Evolutionary conservation across 2,797 vertebrate species (phyloP).

Genomic region (Yasuhikotakia modesta): DNA sequence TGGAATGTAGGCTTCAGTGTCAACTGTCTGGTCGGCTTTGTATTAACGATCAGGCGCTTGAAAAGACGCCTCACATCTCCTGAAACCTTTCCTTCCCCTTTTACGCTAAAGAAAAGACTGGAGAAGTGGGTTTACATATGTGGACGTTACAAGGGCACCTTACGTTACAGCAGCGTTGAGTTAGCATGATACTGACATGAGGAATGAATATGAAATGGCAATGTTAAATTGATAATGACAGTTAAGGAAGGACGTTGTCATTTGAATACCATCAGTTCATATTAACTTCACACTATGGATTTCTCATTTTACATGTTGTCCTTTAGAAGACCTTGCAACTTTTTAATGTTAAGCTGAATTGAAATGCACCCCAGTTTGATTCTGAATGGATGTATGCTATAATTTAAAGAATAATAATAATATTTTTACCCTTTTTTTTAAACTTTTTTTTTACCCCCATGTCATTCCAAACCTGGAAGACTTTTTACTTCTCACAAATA

Average conservation of each 20-base stretch:
- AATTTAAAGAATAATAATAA: too few species aligned
- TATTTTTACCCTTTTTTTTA: too few species aligned
- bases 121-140: not conserved
- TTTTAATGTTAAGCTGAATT: constrained; percentile 4
- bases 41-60: not conserved
- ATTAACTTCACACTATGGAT: not conserved
- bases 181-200: not conserved
- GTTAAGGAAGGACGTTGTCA: not conserved
- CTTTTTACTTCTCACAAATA: too few species aligned
- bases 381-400: not conserved
- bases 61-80: not conserved
- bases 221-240: not conserved
- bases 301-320: not conserved
- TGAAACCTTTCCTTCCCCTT: not conserved
- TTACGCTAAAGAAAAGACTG: not conserved
- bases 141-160: constrained; percentile 2
- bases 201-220: not conserved
- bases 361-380: not conserved
- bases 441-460: too few species aligned
- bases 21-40: not conserved
- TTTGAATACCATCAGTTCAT: not conserved
- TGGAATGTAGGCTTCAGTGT: not conserved
- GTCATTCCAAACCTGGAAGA: too few species aligned
- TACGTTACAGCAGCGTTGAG: constrained; percentile 1
- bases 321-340: constrained; percentile 17